Base-by-base conservation (phyloP, 2,888 invertebrate species). In the Lottia scabra region DNA sequence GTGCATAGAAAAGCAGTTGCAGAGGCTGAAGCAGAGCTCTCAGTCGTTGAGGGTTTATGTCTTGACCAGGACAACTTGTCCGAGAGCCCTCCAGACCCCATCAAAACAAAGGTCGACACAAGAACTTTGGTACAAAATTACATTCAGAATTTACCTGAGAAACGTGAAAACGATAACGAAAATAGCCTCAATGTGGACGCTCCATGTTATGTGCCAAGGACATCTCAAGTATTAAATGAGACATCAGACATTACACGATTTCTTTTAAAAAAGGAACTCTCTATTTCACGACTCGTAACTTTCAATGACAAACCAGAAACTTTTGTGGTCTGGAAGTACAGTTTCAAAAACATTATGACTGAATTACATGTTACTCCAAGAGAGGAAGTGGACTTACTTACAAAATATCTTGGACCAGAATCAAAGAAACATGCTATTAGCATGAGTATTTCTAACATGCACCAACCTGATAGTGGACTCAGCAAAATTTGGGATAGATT, bases 281-380 rank as follows among this genome's bases (percentile, higher is more conserved):
- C 70, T 5, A 26, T 73, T 16, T 56, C 74, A 2, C 27, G 74
- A 23, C 46, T n/a, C n/a, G n/a, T n/a, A n/a, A n/a, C n/a, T n/a
- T n/a, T n/a, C n/a, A n/a, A n/a, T n/a, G n/a, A n/a, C 71, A 44
- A 63, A n/a, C 67, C 74, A 38, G 72, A 72, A 65, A 48, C 63
- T 13, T 72, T 64, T 62, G 43, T 30, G 8, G 16, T 26, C 38
- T 72, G 68, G 72, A 72, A 72, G 26, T n/a, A 45, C n/a, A 72
- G 72, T 68, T 72, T 68, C 23, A 5, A 56, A 64, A 72, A 68
- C 63, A 56, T 72, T 63, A 43, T 63, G 13, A 30, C 26, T 38
- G 74, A 71, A 16, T n/a, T n/a, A n/a, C n/a, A n/a, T n/a, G n/a
- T n/a, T n/a, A 65, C 69, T 30, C 16, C 64, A 0, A 16, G 13